phyloP scores from a whole-genome alignment of 2,888 invertebrate genomes.

The Thysanoteuthis rhombus region DNA sequence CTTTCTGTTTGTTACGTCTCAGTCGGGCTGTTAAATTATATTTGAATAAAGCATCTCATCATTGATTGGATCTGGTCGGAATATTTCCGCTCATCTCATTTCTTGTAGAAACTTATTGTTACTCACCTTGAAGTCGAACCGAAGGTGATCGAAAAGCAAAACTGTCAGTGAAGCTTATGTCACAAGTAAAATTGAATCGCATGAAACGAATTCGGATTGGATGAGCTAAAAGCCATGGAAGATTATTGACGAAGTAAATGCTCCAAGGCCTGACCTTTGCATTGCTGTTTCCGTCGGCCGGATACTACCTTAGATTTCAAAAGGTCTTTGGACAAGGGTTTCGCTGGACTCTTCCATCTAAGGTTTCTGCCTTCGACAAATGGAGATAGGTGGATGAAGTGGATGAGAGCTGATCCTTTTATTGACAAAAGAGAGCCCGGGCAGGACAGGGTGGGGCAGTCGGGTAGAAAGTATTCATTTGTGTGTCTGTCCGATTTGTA shows the following conservation, averaged over 20 bases:
- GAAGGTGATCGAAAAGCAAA: neutral
- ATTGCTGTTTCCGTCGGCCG: neutral
- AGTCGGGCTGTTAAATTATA: neutral
- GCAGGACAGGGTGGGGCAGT: neutral
- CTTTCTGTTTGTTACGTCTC: no score
- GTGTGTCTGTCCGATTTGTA: neutral
- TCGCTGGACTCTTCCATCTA: neutral
- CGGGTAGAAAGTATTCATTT: neutral
- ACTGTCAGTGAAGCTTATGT: neutral
- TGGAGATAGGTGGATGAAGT: neutral
- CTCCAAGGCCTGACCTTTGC: neutral
- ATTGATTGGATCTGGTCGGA: neutral
- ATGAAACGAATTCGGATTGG: neutral
- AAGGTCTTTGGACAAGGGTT: slow-evolving; percentile 12
- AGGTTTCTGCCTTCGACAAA: neutral
- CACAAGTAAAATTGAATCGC: neutral
- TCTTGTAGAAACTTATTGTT: neutral
- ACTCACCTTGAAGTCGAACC: neutral
- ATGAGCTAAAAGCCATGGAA: neutral
- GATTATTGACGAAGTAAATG: neutral
- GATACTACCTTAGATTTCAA: slow-evolving; percentile 12
- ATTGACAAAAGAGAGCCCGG: neutral
- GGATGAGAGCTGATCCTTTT: neutral
- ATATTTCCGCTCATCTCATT: neutral
- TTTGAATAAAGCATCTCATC: neutral